Evolutionary conservation across 1,140 invertebrate genomes (phyloP), one percentile per base, ranked within the genome.

Genomic region (Eueides isabella): DNA sequence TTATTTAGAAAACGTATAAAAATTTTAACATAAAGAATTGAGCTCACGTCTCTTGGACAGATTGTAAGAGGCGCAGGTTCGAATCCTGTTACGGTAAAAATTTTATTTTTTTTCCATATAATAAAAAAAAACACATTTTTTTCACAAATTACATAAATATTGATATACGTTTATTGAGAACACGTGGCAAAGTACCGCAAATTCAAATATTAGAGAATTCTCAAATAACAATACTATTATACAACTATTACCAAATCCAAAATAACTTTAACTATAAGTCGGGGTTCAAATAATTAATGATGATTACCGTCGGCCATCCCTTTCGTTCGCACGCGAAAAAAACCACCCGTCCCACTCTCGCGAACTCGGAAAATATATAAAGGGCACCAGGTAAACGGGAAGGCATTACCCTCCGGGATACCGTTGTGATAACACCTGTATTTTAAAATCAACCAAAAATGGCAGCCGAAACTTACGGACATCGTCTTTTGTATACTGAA

Each of bases 391-490:
- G 91, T 92, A 92, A 67, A 80, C 71, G 76, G 82, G 78, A 70
- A 76, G 64, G 14, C 81, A 92, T 80, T 89, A 83, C 87, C 89
- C 79, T 85, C 77, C 73, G 87, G 88, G 84, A 91, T 80, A 38
- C 81, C 80, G 70, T 38, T 75, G 71, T 71, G 82, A 48, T 48
- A 77, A 75, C 88, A 88, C 85, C 87, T 86, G 85, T 85, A 72
- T 29, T 19, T 33, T 35, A 69, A 74, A 67, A 55, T 16, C 9
- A 65, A 62, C 79, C 55, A 76, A 70, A 80, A 76, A 93, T 94
- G 93, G 83, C 91, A 23, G 84, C 92, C 79, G 92, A 93, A 73
- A 93, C 91, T 83, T 94, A 93, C 85, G 92, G 92, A 82, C 92
- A 93, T 79, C 92, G 92, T 35, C 78, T 93, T 38, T 69, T 90